Base-by-base conservation (phyloP, 1,140 invertebrate genomes). In the Dysdera silvatica region DNA sequence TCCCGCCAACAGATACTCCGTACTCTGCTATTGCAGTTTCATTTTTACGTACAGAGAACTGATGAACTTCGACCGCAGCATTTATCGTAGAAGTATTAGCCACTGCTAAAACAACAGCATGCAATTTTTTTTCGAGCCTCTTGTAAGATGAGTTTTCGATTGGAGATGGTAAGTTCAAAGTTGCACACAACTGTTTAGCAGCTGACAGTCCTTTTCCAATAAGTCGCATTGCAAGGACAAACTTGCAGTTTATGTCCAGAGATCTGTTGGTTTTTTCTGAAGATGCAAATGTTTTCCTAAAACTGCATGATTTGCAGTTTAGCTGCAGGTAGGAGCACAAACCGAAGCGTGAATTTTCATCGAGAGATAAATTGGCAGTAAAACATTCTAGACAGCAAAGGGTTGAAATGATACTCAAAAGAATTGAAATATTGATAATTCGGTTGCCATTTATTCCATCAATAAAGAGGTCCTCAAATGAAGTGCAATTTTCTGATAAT, bases 1-100 rank as follows among this genome's bases (percentile, higher is more conserved):
- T 4, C 24, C 23, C 40, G 16, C 18, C 45, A 18, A 59, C 7
- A 31, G 29, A 41, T 12, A 65, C 40, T 16, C 61, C 18, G 23
- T 28, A 54, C 49, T 68, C 8, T 26, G 65, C 20, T 10, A 23
- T 10, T 48, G 12, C 20, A n/a, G n/a, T n/a, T n/a, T n/a, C n/a
- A n/a, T n/a, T n/a, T n/a, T n/a, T n/a, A n/a, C n/a, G n/a, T n/a
- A n/a, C n/a, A n/a, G n/a, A n/a, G n/a, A n/a, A n/a, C n/a, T n/a
- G n/a, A n/a, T n/a, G n/a, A n/a, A n/a, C n/a, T n/a, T n/a, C n/a
- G n/a, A n/a, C n/a, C n/a, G n/a, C n/a, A n/a, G n/a, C n/a, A n/a
- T n/a, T n/a, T n/a, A n/a, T n/a, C n/a, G n/a, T n/a, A n/a, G n/a
- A n/a, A n/a, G n/a, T n/a, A n/a, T n/a, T n/a, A n/a, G 20, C 51